These are phyloP conservation scores for Oxyura jamaicensis DNA, from an alignment of 2,113 vertebrate genomes.

Conservation along the genomic window DNA sequence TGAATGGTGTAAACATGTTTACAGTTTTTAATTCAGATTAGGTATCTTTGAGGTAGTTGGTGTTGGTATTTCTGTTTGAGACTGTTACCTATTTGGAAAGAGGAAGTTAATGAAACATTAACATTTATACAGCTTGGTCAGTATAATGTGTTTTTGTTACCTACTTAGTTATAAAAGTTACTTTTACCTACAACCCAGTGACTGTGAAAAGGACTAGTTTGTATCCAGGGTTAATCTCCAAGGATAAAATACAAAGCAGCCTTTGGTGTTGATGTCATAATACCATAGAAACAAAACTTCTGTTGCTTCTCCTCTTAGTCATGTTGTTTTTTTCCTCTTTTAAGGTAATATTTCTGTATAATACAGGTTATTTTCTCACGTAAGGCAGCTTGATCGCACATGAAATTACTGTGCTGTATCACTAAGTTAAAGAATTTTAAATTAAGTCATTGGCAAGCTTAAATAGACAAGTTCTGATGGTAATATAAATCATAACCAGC, in stretches of 20 bases:
- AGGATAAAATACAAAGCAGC: not conserved
- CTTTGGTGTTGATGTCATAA: not conserved
- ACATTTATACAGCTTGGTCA: not conserved
- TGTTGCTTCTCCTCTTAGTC: not conserved
- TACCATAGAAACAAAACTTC: not conserved
- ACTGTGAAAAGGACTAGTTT: not conserved
- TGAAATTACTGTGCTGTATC: not conserved
- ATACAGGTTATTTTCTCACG: not conserved
- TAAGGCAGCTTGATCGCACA: not conserved
- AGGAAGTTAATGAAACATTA: not conserved
- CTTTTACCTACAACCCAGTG: not conserved
- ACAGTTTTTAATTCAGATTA: not conserved
- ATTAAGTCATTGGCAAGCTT: not conserved
- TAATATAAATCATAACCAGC: not conserved
- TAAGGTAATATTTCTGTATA: not conserved
- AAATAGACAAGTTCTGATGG: not conserved
- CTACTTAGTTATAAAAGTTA: not conserved
- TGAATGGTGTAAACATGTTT: not conserved
- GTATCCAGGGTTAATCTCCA: not conserved
- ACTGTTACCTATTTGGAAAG: not conserved
- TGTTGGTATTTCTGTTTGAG: not conserved
- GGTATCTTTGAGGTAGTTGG: not conserved
- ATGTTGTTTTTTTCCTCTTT: not conserved
- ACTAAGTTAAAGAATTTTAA: conserved; percentile 14
- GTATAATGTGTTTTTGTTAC: conserved; percentile 4